Evolutionary conservation across 2,888 invertebrate genomes (phyloP).

Genomic region (Acronicta alni): DNA sequence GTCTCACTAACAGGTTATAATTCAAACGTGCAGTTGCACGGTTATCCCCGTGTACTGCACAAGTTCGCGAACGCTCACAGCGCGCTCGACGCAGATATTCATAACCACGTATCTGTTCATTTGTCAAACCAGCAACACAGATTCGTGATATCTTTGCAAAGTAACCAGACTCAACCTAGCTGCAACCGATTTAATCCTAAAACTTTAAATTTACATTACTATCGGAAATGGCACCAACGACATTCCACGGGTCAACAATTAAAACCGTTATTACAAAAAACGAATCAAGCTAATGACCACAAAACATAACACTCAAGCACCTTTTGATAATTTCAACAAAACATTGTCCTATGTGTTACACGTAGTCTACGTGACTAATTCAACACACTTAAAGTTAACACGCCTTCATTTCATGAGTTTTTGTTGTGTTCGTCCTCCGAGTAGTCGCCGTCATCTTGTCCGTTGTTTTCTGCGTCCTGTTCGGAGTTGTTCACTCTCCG

Average conservation of each 20-base stretch:
- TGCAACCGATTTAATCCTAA: constrained; percentile 69
- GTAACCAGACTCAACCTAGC: constrained; percentile 63
- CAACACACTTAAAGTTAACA: constrained; percentile 56
- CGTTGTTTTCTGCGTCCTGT: constrained; percentile 75
- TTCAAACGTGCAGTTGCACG: constrained; percentile 26
- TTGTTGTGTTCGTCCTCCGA: constrained; percentile 84
- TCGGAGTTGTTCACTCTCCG: constrained; percentile 69
- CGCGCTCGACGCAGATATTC: constrained; percentile 27
- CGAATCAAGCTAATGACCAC: constrained; percentile 81
- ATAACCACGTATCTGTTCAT: constrained; percentile 38
- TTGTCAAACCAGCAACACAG: constrained; percentile 38
- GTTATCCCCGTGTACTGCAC: constrained; percentile 11
- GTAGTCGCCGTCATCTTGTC: constrained; percentile 83
- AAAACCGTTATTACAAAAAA: constrained; percentile 77
- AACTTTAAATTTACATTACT: constrained; percentile 80
- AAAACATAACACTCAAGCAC: constrained; percentile 88
- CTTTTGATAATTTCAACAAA: constrained; percentile 82
- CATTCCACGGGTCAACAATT: constrained; percentile 88
- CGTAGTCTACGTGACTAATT: constrained; percentile 65
- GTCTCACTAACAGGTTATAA: constrained; percentile 64
- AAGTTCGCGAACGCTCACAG: constrained; percentile 11
- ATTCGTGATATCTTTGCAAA: constrained; percentile 48
- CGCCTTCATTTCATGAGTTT: constrained; percentile 78
- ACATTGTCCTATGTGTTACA: constrained; percentile 73
- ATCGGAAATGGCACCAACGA: constrained; percentile 87